Conservation (phyloP, 2,113 vertebrate species). For the Siniperca knerii region DNA sequence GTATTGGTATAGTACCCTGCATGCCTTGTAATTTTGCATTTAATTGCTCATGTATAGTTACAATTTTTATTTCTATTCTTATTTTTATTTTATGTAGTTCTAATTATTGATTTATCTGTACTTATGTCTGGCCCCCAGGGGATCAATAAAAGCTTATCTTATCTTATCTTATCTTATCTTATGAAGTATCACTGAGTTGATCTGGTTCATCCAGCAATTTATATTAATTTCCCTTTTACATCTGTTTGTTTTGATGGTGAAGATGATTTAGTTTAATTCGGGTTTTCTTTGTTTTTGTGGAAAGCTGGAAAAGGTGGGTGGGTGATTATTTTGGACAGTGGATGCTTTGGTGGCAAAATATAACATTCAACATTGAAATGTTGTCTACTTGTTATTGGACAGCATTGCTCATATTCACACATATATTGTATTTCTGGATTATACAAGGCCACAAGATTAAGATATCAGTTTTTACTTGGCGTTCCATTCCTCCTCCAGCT, state of each 20-base stretch:
- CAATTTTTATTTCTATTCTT: no score
- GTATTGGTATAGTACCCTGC: not conserved
- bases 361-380: not conserved
- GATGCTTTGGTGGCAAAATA: not conserved
- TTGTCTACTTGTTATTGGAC: no score
- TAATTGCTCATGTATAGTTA: no score
- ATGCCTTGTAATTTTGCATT: no score
- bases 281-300: no score
- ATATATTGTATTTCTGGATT: constrained; percentile 11
- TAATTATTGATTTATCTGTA: no score
- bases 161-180: no score
- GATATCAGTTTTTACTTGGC: not conserved
- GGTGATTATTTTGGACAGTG: constrained; percentile 9
- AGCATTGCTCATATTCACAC: constrained; percentile 5
- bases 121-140: no score
- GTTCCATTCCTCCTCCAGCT: not conserved
- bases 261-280: not conserved
- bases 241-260: not conserved
- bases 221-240: no score
- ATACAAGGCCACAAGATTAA: not conserved
- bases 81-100: no score
- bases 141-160: no score
- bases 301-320: not conserved
- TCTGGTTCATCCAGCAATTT: not conserved
- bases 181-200: not conserved